Evolutionary conservation across 2,113 vertebrate species (phyloP).

Genomic region (Melanerpes aurifrons): DNA sequence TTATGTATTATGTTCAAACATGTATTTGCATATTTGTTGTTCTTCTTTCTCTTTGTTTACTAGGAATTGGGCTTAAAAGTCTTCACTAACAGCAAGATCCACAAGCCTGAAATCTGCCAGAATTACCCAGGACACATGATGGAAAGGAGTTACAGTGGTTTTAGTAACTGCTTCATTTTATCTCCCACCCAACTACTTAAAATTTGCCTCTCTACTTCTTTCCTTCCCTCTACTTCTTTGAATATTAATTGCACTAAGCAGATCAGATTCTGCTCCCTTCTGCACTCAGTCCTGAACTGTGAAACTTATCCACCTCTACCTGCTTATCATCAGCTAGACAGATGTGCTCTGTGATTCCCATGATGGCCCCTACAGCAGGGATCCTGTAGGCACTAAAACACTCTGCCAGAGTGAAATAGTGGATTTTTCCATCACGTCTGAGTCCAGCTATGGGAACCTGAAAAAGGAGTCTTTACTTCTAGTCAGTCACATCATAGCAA

Average conservation of each 20-base stretch:
- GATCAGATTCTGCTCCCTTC: not conserved
- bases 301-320: not conserved
- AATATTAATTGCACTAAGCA: not conserved
- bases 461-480: not conserved
- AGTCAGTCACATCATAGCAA: not conserved
- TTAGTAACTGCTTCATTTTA: not conserved
- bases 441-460: not conserved
- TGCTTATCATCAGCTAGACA: not conserved
- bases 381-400: not conserved
- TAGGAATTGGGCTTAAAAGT: constrained; percentile 75
- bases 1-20: not conserved
- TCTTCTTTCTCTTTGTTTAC: constrained; percentile 45
- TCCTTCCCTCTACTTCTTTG: not conserved
- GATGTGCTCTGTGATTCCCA: not conserved
- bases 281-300: not conserved
- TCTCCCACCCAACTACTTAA: not conserved
- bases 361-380: not conserved
- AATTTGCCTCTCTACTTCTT: not conserved
- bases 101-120: constrained; percentile 63
- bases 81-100: constrained; percentile 76
- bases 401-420: not conserved
- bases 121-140: constrained; percentile 31
- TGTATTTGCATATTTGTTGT: not conserved
- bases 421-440: not conserved
- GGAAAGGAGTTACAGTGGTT: constrained; percentile 43